These are phyloP conservation scores for Varanus komodoensis DNA, from an alignment of 2,113 vertebrate species.

Conservation along the genomic window DNA sequence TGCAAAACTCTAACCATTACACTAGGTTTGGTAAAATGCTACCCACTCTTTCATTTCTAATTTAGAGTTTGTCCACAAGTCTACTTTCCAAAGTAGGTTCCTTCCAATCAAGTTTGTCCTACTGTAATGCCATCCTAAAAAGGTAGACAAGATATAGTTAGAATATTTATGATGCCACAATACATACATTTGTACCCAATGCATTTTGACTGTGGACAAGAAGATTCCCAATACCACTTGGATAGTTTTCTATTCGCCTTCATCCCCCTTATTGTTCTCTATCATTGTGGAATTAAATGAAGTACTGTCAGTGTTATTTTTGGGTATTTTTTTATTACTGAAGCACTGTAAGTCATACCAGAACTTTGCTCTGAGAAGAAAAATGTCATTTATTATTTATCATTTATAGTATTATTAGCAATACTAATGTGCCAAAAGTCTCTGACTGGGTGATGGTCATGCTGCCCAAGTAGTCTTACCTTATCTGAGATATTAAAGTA, in stretches of 20 bases:
- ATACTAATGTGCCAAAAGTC: accelerated
- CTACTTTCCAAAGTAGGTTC: background rate
- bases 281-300: background rate
- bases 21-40: accelerated
- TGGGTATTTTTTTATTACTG: background rate
- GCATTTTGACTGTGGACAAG: background rate
- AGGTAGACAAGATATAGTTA: background rate
- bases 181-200: no score
- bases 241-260: background rate
- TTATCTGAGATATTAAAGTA: background rate
- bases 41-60: background rate
- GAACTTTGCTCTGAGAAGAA: background rate
- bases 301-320: background rate
- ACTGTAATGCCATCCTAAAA: background rate
- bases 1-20: no score
- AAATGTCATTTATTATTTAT: background rate
- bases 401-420: no score
- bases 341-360: background rate
- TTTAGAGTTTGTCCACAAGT: background rate
- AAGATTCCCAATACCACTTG: background rate
- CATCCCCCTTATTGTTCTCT: no score
- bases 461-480: background rate
- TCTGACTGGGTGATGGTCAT: accelerated
- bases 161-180: background rate
- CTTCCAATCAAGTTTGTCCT: background rate